Conservation (phyloP, 2,888 invertebrate genomes). For the Fragum sueziense region DNA sequence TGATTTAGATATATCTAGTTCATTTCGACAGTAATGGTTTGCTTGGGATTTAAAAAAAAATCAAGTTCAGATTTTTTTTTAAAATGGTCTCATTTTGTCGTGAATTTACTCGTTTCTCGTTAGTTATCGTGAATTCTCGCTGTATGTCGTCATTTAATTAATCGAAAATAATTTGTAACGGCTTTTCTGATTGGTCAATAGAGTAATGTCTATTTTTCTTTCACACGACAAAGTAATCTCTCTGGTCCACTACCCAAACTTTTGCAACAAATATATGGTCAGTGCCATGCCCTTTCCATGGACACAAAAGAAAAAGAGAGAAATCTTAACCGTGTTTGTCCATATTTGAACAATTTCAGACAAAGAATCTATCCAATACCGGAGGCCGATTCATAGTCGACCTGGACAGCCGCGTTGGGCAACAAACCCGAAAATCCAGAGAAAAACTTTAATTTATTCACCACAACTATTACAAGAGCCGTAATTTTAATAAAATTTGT, state of each 20-base stretch:
- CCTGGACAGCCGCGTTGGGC: conserved; percentile 50
- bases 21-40: too few species aligned
- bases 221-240: conserved; percentile 35
- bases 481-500: neutral
- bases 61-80: too few species aligned
- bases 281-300: conserved; percentile 12
- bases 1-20: too few species aligned
- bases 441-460: conserved; percentile 9
- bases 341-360: conserved; percentile 33
- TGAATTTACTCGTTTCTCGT: conserved; percentile 10
- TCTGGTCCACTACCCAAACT: conserved; percentile 26
- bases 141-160: conserved; percentile 12
- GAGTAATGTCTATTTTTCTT: conserved; percentile 49
- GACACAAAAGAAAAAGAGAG: conserved; percentile 7
- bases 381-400: conserved; percentile 56
- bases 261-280: neutral
- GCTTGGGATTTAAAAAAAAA: too few species aligned
- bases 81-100: neutral
- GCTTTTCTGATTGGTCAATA: conserved; percentile 46
- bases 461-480: neutral
- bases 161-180: conserved; percentile 42
- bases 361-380: conserved; percentile 55
- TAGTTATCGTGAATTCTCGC: conserved; percentile 34
- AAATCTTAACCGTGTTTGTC: neutral
- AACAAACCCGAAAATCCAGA: conserved; percentile 36